phyloP scores from a whole-genome alignment of 2,888 invertebrate genomes.

The Agrochola lota region DNA sequence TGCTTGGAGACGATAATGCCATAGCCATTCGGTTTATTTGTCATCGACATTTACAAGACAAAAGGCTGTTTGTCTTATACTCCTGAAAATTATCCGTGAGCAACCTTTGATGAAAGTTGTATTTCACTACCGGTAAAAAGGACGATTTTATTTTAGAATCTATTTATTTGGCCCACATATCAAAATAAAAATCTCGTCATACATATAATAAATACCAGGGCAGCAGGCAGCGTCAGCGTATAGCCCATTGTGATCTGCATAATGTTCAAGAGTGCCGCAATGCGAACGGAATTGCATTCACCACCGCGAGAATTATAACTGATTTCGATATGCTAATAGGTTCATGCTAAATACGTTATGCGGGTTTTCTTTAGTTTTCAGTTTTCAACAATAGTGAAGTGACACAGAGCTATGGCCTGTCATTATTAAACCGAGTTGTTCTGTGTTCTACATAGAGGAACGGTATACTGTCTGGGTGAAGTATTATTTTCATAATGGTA shows the following conservation, averaged over 20 bases:
- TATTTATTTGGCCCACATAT: neutral
- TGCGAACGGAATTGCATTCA: slow-evolving; percentile 63
- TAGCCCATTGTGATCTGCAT: slow-evolving; percentile 54
- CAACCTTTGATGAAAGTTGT: neutral
- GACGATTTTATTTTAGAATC: neutral
- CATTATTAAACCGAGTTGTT: too few species aligned
- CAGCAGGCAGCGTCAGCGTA: slow-evolving; percentile 2
- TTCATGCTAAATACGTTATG: slow-evolving; percentile 17
- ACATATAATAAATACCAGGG: slow-evolving; percentile 17
- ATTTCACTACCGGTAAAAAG: too few species aligned
- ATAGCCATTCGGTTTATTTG: neutral
- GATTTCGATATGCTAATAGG: slow-evolving; percentile 51
- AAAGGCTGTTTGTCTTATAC: neutral
- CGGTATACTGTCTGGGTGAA: too few species aligned
- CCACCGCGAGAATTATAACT: slow-evolving; percentile 47
- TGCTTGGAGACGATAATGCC: neutral
- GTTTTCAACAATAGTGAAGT: neutral
- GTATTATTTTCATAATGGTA: too few species aligned
- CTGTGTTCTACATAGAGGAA: too few species aligned
- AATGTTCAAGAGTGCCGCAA: slow-evolving; percentile 57
- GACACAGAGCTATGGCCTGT: neutral
- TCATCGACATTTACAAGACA: too few species aligned
- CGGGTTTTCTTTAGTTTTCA: slow-evolving; percentile 15
- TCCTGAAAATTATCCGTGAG: neutral
- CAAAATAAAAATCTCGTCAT: neutral